Base-by-base conservation (phyloP, 2,113 vertebrate species). In the Jacana jacana region DNA sequence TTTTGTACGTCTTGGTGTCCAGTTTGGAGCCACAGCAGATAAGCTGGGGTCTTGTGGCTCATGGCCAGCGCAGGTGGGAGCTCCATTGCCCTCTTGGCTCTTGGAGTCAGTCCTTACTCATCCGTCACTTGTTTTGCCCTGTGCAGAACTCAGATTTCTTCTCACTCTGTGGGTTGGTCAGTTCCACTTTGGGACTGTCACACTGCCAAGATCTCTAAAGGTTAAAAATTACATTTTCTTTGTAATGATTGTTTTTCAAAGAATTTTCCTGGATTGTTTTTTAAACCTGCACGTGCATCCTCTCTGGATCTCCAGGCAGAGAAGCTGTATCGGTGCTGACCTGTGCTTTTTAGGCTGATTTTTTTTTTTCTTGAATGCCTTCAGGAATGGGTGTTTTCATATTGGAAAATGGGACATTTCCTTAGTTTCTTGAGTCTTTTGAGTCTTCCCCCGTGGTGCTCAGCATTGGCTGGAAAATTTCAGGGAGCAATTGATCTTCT, bases 21-120 rank as follows among this genome's bases (percentile, higher is more conserved):
- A 39, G 25, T n/a, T 20, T 46, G 78, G 60, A 78, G 58, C 64
- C 46, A 48, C 10, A 78, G 44, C 75, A 16, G 66, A 14, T 28
- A 8, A 44, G 22, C 55, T 37, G 15, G 16, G 31, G 51, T 58
- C 25, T 49, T 35, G 4, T 0, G 6, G 58, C 40, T 82, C 1
- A 0, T 54, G 73, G 35, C 57, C 39, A 51, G 46, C 0, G 0
- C 4, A 7, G 20, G 12, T 8, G 10, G 27, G 64, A 51, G 28
- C 20, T 64, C n/a, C 69, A 39, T 71, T 10, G 4, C 27, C 40
- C 11, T 40, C 31, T 70, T 25, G 46, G n/a, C 51, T 86, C 5
- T 1, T 83, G 35, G 37, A 70, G 19, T 58, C 1, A 0, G 18
- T 37, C 75, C 6, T 1, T 54, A 13, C 37, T 69, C 33, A 10